Evolutionary conservation across 2,888 invertebrate genomes (phyloP), one percentile per base, ranked within the genome.

Genomic region (Drosophila pegasa): DNA sequence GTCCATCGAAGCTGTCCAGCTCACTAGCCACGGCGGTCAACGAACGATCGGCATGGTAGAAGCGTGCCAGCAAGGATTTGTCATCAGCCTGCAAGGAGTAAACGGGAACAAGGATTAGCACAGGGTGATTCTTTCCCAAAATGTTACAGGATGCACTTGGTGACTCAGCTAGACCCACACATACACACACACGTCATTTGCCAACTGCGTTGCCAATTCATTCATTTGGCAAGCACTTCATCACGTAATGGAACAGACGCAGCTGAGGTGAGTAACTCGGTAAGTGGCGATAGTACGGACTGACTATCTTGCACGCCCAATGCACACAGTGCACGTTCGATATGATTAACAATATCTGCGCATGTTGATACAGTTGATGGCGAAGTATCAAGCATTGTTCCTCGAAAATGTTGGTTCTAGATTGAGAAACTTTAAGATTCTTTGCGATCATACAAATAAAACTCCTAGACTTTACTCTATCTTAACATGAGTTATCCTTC

Each of bases 1-100:
- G 94, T n/a, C 99, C 99, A 93, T 99, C 99, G 93, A 99, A 99
- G 87, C 98, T 98, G 93, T 99, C 99, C 93, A 99, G 93, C 93
- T 99, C 99, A 75, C 97, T 96, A 50, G 99, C 98, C 68, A 99
- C 97, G 87, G 96, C 94, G 92, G 98, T 98, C 83, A 99, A 94
- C 33, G 98, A 97, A 91, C 99, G 98, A 93, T 99, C 99, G 31
- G 99, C 99, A 93, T 97, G 98, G 94, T 98, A 99, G 93, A 99
- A 99, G 93, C 98, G 97, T 57, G 98, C 98, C 91, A 99, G 94
- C 78, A 98, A 94, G 56, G 98, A 98, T 90, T 96, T 96, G 93
- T 99, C 98, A 93, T 97, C 97, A 93, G 96, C 96, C 97, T 98
- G 94, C 1, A 60, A 41, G 6, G 2, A 31, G 22, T 5, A n/a